A percentile compares a stretch with the other conserved stretches of the same genome.
phyloP scores from a whole-genome alignment of 1,140 invertebrate species.

The Neotoxoptera formosana region DNA sequence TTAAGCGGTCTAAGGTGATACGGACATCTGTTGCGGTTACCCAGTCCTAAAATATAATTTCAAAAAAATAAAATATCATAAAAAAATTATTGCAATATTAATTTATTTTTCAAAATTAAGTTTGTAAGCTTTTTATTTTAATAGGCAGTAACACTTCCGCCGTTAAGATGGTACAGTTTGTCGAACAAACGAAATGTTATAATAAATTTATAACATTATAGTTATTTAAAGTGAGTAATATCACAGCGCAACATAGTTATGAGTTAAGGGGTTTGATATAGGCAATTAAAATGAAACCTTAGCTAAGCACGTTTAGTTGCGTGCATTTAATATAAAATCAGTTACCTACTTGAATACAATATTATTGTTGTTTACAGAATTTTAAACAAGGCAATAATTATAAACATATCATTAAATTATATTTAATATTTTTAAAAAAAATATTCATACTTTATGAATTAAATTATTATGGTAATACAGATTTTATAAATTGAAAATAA shows the following conservation, averaged over 20 bases:
- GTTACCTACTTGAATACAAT: not conserved
- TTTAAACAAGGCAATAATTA: not conserved
- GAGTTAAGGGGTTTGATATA: not conserved
- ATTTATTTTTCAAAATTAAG: not conserved
- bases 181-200: not conserved
- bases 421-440: no score
- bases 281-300: not conserved
- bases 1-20: slow-evolving; percentile 89
- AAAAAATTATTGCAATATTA: not conserved
- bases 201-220: no score
- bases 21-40: slow-evolving; percentile 94
- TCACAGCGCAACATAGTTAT: not conserved
- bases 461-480: not conserved
- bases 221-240: no score
- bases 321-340: not conserved
- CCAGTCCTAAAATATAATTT: slow-evolving; percentile 83
- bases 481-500: not conserved
- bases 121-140: not conserved
- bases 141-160: not conserved
- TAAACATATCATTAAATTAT: no score
- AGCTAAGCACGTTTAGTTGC: not conserved
- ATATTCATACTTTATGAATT: not conserved
- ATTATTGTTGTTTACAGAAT: not conserved
- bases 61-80: not conserved
- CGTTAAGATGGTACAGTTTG: not conserved